phyloP scores from a whole-genome alignment of 2,888 invertebrate species.

The Chrysina gloriosa region DNA sequence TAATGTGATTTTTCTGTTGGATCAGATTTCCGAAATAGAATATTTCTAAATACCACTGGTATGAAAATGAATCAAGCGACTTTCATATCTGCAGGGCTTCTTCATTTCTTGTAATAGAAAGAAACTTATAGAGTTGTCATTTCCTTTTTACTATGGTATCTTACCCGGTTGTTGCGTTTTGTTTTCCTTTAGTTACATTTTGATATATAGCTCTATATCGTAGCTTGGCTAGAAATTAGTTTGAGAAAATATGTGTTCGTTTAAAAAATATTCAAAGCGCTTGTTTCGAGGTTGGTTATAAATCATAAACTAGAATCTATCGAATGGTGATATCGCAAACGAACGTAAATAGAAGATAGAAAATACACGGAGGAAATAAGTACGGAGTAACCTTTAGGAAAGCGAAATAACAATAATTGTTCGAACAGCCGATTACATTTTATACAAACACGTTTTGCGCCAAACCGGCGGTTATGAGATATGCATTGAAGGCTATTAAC shows the following conservation, averaged over 20 bases:
- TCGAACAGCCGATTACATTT: conserved; percentile 15
- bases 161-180: too few relatives aligned
- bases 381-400: conserved; percentile 20
- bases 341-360: conserved; percentile 13
- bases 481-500: conserved; percentile 40
- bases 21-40: too few relatives aligned
- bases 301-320: neutral
- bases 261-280: neutral
- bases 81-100: too few relatives aligned
- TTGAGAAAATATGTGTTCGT: neutral
- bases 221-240: too few relatives aligned
- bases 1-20: too few relatives aligned
- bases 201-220: too few relatives aligned
- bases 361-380: conserved; percentile 6
- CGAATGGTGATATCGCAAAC: neutral
- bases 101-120: too few relatives aligned
- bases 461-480: conserved; percentile 31
- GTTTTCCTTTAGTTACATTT: too few relatives aligned
- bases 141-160: too few relatives aligned
- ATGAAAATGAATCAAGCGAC: too few relatives aligned
- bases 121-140: too few relatives aligned
- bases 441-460: conserved; percentile 11
- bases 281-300: neutral
- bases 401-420: conserved; percentile 26
- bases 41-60: too few relatives aligned